These are phyloP conservation scores for Crossocerus cetratus DNA, from an alignment of 2,888 invertebrate genomes.

Conservation along the genomic window DNA sequence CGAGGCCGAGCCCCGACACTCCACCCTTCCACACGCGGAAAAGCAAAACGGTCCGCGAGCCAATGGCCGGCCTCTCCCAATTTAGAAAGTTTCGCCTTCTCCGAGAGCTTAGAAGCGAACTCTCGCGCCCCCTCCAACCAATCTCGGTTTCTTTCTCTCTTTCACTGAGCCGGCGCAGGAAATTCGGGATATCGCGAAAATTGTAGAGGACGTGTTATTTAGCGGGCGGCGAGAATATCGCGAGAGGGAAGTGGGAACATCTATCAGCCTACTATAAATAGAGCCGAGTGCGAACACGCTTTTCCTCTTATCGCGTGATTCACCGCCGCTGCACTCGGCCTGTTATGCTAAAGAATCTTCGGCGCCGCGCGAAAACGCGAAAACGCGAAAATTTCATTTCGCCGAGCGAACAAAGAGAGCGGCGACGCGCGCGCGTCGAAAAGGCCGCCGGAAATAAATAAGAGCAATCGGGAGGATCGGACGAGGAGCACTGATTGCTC, in stretches of 20 bases:
- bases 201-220: not conserved
- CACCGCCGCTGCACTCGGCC: too few species aligned
- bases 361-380: not conserved
- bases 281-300: too few species aligned
- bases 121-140: too few species aligned
- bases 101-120: not conserved
- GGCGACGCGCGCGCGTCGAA: not conserved
- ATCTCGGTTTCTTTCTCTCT: too few species aligned
- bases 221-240: too few species aligned
- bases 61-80: slow-evolving; percentile 34
- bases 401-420: not conserved
- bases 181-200: slow-evolving; percentile 8
- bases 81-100: slow-evolving; percentile 24
- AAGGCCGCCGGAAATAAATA: not conserved
- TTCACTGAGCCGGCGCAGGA: too few species aligned
- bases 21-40: slow-evolving; percentile 22
- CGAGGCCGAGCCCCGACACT: slow-evolving; percentile 34
- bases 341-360: slow-evolving; percentile 7
- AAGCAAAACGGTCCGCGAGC: slow-evolving; percentile 35
- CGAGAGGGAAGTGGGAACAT: too few species aligned
- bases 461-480: slow-evolving; percentile 12
- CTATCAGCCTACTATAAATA: too few species aligned
- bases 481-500: slow-evolving; percentile 6
- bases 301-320: too few species aligned
- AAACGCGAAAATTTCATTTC: not conserved